Base-by-base conservation (phyloP, 2,113 vertebrate genomes). In the Crypturellus undulatus region DNA sequence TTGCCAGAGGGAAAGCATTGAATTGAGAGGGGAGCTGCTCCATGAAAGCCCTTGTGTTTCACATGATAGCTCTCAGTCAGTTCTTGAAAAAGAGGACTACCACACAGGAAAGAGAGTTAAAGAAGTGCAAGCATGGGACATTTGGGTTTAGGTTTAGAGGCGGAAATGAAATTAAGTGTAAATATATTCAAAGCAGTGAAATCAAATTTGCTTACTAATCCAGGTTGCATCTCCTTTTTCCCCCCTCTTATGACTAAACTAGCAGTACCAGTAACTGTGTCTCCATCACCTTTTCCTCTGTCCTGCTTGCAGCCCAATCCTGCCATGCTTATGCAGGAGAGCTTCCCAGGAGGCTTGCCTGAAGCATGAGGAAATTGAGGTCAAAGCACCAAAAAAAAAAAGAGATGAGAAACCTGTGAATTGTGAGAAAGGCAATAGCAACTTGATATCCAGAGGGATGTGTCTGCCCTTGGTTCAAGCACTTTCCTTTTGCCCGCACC, bases 101-200 rank as follows among this genome's bases (percentile, higher is more conserved):
- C 0, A 0, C 0, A 1, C 32, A 73, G 64, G 59, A 88, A 65
- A 69, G 72, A 42, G 17, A 47, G 21, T 42, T 65, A 26, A 40
- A 49, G 69, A 26, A 32, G 34, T 38, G 25, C 8, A 51, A 32
- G 30, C 20, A 9, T 0, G 0, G 24, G 65, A 25, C 12, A 2
- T 75, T 77, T 77, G 45, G 68, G 87, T 76, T 75, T 63, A 64
- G 1, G 49, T 60, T 76, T 0, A 45, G 63, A 73, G 60, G 40
- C 49, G 91, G n/a, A 84, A 89, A 76, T 64, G 26, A 65, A 88
- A 78, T 94, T 16, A 84, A 80, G 40, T 34, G 45, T 82, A 77
- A 85, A 67, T 67, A 17, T n/a, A 67, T 87, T 91, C 36, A 72
- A 59, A 65, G 59, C 51, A 77, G 16, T 42, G 59, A 70, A 80